Conservation (phyloP, 1,140 invertebrate genomes). For the Macrotrachela quadricornifera region DNA sequence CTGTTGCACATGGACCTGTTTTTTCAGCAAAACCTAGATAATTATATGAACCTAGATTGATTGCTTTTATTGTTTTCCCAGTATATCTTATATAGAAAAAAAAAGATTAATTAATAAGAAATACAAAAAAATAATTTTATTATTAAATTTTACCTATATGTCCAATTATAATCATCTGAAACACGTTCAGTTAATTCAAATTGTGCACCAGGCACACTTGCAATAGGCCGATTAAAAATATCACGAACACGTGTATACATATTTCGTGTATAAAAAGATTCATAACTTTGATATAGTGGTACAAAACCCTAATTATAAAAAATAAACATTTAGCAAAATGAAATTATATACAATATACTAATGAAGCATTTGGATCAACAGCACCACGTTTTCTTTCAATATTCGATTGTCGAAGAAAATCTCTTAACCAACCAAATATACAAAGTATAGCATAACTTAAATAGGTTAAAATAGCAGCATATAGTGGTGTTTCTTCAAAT, state of each 20-base stretch:
- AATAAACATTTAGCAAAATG: too few species aligned
- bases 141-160: background rate
- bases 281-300: slow-evolving; percentile 67
- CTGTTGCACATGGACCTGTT: slow-evolving; percentile 28
- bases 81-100: slow-evolving; percentile 28
- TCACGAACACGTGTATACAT: slow-evolving; percentile 71
- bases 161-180: slow-evolving; percentile 55
- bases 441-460: slow-evolving; percentile 57
- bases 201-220: slow-evolving; percentile 63
- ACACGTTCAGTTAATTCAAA: slow-evolving; percentile 60
- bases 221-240: slow-evolving; percentile 80
- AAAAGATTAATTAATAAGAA: too few species aligned
- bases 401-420: slow-evolving; percentile 28
- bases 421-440: slow-evolving; percentile 31
- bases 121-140: too few species aligned
- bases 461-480: slow-evolving; percentile 59
- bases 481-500: slow-evolving; percentile 58
- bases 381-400: slow-evolving; percentile 25
- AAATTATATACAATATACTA: background rate
- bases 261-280: slow-evolving; percentile 77
- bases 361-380: slow-evolving; percentile 17
- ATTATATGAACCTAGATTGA: slow-evolving; percentile 39
- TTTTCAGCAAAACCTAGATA: slow-evolving; percentile 38
- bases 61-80: slow-evolving; percentile 26
- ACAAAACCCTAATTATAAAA: slow-evolving; percentile 47